Conservation (phyloP, 2,888 invertebrate species). For the Dorcus parallelipipedus region DNA sequence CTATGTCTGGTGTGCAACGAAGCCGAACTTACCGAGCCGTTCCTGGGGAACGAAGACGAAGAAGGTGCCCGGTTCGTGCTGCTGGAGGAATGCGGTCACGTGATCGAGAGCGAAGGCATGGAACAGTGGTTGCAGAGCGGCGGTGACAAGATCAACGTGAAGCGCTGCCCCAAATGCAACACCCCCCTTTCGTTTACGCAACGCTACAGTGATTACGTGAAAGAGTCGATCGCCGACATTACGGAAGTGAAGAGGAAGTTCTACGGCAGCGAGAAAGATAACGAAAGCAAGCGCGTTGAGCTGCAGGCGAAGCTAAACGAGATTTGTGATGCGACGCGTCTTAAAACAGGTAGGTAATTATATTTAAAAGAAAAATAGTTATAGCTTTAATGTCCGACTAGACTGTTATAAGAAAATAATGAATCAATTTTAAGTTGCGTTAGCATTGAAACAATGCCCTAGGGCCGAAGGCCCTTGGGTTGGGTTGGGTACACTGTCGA, state of each 20-base stretch:
- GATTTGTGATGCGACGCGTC: too few relatives aligned
- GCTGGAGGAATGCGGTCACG: constrained; percentile 55
- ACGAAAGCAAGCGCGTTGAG: neutral
- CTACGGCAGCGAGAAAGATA: constrained; percentile 1
- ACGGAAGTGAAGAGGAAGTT: constrained; percentile 9
- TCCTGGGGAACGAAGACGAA: constrained; percentile 54
- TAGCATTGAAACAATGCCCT: too few relatives aligned
- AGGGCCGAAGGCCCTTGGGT: too few relatives aligned
- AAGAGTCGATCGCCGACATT: constrained; percentile 21
- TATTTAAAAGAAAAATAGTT: too few relatives aligned
- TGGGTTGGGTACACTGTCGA: too few relatives aligned
- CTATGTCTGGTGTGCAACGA: constrained; percentile 58
- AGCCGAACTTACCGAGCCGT: constrained; percentile 47
- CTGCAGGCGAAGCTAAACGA: neutral
- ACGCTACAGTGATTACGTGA: constrained; percentile 48
- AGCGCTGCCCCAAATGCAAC: constrained; percentile 58
- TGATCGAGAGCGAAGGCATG: constrained; percentile 51
- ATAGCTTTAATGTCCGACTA: too few relatives aligned
- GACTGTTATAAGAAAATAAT: too few relatives aligned
- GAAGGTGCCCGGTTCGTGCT: constrained; percentile 55
- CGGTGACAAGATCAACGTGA: constrained; percentile 35
- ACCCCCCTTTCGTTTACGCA: constrained; percentile 56
- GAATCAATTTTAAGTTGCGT: too few relatives aligned
- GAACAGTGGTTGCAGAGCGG: constrained; percentile 43
- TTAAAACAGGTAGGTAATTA: too few relatives aligned